Base-by-base conservation (phyloP, 1,140 invertebrate species). In the Drusus annulatus region DNA sequence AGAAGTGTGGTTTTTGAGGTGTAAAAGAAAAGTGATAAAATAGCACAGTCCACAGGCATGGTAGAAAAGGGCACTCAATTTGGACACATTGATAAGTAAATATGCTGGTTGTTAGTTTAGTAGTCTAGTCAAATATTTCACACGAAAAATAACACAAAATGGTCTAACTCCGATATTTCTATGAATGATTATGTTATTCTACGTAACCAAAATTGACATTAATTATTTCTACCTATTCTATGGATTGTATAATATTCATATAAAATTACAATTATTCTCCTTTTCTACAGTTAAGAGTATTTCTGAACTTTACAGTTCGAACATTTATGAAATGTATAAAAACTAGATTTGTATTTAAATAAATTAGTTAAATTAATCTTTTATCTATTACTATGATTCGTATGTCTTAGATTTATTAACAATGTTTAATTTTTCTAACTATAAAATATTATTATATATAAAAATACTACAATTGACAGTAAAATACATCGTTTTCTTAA, bases 71-170 rank as follows among this genome's bases (percentile, higher is more conserved):
- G 45, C 17, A 71, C 68, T 71, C 68, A 71, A 52, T 23, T 68
- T 17, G 68, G 68, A 71, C 68, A 71, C 45, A 71, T 71, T 51
- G 68, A 71, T 71, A 71, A 71, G 68, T 71, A 71, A 71, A 71
- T 51, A 71, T 52, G 68, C 45, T 71, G 68, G 68, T 71, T 51
- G 68, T 71, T 71, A 71, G 68, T 71, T 7, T 15, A 71, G 52
- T 54, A 21, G 23, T 65, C 19, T 51, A 71, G 23, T n/a, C n/a
- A 69, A 71, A 13, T 25, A 23, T 13, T 21, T 50, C 65, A 71
- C 68, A 71, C 68, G 21, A 71, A 71, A 71, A 52, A 10, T 45
- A 45, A 71, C 50, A 71, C 68, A 71, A 71, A 51, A 28, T 65
- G 17, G 50, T 51, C 68, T 50, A 71, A 52, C 10, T 71, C 31